These are phyloP conservation scores for Parasteatoda lunata DNA, from an alignment of 2,888 invertebrate species.

Conservation along the genomic window DNA sequence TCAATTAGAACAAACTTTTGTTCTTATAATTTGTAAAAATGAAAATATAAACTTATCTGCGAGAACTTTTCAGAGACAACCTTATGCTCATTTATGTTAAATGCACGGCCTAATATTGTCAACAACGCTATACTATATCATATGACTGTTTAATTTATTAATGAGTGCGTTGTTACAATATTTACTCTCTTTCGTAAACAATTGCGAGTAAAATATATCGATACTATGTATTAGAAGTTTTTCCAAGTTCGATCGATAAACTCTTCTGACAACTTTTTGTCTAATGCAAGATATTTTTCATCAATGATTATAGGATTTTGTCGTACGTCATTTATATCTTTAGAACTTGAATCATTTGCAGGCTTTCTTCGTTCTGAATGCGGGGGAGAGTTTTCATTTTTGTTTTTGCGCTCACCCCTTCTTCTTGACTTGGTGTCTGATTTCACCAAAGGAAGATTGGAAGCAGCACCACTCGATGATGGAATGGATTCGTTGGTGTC, in stretches of 20 bases:
- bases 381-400: neutral
- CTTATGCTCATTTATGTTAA: too few relatives aligned
- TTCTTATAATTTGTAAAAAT: too few relatives aligned
- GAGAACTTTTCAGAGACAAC: too few relatives aligned
- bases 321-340: conserved; percentile 13
- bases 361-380: neutral
- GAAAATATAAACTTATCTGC: too few relatives aligned
- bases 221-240: neutral
- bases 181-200: neutral
- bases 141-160: too few relatives aligned
- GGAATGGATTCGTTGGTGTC: conserved; percentile 48
- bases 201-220: neutral
- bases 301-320: conserved; percentile 22
- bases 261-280: conserved; percentile 60
- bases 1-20: too few relatives aligned
- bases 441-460: conserved; percentile 61
- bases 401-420: conserved; percentile 1
- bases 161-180: too few relatives aligned
- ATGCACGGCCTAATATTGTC: too few relatives aligned
- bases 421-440: conserved; percentile 35
- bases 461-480: conserved; percentile 44
- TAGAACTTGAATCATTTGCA: conserved; percentile 19
- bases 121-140: too few relatives aligned
- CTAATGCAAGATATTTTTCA: conserved; percentile 63
- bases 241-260: conserved; percentile 64